Evolutionary conservation across 1,140 invertebrate genomes (phyloP).

Genomic region (Pseudomyrmex cubaensis): DNA sequence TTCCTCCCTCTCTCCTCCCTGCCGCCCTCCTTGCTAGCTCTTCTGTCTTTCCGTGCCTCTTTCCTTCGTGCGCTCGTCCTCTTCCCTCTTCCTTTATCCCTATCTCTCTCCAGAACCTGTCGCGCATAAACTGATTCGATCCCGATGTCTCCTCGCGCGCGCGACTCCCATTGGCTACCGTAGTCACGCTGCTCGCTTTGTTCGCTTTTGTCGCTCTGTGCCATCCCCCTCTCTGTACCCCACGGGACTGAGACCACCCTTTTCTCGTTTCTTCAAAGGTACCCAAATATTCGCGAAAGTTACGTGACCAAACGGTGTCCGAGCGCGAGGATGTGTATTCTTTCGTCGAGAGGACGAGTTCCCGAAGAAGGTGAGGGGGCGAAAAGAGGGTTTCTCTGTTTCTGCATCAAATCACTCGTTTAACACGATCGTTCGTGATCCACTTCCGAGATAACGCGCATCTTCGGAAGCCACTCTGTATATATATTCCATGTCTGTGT

Average conservation of each 20-base stretch:
- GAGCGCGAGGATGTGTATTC: constrained; percentile 34
- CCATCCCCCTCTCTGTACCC: constrained; percentile 22
- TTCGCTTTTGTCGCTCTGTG: constrained; percentile 61
- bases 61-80: constrained; percentile 30
- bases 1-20: background rate
- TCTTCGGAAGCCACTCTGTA: background rate
- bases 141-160: constrained; percentile 76
- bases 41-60: constrained; percentile 28
- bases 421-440: constrained; percentile 10
- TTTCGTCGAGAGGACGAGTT: background rate
- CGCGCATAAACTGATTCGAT: constrained; percentile 82
- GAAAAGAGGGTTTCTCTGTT: constrained; percentile 20
- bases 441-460: constrained; percentile 34
- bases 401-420: constrained; percentile 60
- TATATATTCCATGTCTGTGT: too few relatives aligned
- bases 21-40: background rate
- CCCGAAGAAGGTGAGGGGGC: background rate
- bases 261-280: constrained; percentile 35
- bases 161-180: constrained; percentile 76
- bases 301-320: constrained; percentile 40
- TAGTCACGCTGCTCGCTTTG: constrained; percentile 73
- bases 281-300: constrained; percentile 70
- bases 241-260: constrained; percentile 44
- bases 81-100: constrained; percentile 17
- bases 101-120: constrained; percentile 79